Evolutionary conservation across 1,140 invertebrate species (phyloP), one percentile per base, ranked within the genome.

Genomic region (Tetramorium simillimum): DNA sequence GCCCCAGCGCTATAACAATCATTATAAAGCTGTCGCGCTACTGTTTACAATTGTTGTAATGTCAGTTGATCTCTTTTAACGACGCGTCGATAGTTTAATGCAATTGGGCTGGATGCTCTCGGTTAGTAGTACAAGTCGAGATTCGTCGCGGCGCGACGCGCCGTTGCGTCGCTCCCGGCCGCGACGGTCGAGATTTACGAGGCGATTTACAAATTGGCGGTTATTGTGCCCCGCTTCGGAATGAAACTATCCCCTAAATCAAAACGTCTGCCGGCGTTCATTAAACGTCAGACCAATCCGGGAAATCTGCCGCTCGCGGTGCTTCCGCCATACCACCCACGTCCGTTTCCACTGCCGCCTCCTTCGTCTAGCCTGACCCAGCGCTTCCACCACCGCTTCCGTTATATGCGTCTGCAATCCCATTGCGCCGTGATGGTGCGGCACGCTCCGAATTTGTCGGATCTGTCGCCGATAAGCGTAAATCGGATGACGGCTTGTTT

Each of bases 201-300:
- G 91, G 93, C 92, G 94, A 95, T 95, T 95, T 94, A 94, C 94
- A 95, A 95, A 95, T 95, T 95, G 94, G 94, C 93, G 95, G 94
- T 95, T 95, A 95, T 95, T 95, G 94, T 94, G 92, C 91, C 89
- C 91, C 90, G 92, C 88, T 91, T 92, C 92, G 93, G 94, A 95
- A 94, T 94, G 94, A 95, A 95, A 95, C 94, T 94, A 93, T 94
- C 93, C 93, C 91, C 89, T 95, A 95, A 95, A 95, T 95, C 94
- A 95, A 94, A 95, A 93, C 91, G 92, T 94, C 93, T 94, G 92
- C 91, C 93, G 91, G 88, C 94, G 92, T 95, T 95, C 94, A 93
- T 95, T 94, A 94, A 94, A 94, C 92, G 92, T 94, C 92, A 93
- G 89, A 85, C 92, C 89, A 91, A 91, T 93, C 93, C 92, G 89